These are phyloP conservation scores for Hippolais icterina DNA, from an alignment of 2,113 vertebrate genomes.

Conservation along the genomic window DNA sequence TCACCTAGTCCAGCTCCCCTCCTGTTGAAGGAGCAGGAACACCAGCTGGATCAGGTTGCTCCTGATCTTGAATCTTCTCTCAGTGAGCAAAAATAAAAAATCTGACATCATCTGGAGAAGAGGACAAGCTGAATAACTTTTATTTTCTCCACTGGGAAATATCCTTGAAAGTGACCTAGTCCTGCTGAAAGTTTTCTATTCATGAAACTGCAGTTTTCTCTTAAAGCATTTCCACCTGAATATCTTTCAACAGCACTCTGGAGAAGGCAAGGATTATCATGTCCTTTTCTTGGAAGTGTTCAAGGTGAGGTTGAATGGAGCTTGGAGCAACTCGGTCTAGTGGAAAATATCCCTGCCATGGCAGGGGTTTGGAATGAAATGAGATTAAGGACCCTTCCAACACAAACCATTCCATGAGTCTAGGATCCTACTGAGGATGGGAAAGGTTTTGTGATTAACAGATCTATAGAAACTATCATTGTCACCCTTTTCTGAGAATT, in stretches of 20 bases:
- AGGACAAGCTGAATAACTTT: not conserved
- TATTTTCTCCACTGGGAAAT: not conserved
- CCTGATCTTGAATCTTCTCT: not conserved
- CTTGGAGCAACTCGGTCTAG: not conserved
- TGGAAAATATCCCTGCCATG: not conserved
- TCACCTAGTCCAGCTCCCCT: not conserved
- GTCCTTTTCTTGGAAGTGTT: not conserved
- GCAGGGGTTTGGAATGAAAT: not conserved
- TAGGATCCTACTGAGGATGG: not conserved
- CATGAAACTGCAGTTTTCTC: not conserved
- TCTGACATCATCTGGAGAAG: fast-evolving
- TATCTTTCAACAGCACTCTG: not conserved
- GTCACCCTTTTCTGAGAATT: not conserved
- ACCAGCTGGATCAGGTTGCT: not conserved
- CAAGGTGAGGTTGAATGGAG: not conserved
- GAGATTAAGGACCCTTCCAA: not conserved
- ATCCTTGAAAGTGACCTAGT: not conserved
- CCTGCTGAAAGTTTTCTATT: not conserved
- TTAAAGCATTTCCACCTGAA: not conserved
- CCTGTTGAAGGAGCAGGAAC: not conserved
- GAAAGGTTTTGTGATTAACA: not conserved
- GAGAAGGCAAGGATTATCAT: not conserved
- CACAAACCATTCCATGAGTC: not conserved
- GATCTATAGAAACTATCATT: not conserved
- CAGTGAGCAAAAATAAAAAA: not conserved